Percentiles rank a stretch among this genome's conserved stretches.
phyloP scores from a whole-genome alignment of 2,113 vertebrate species.

The Carassius gibelio region DNA sequence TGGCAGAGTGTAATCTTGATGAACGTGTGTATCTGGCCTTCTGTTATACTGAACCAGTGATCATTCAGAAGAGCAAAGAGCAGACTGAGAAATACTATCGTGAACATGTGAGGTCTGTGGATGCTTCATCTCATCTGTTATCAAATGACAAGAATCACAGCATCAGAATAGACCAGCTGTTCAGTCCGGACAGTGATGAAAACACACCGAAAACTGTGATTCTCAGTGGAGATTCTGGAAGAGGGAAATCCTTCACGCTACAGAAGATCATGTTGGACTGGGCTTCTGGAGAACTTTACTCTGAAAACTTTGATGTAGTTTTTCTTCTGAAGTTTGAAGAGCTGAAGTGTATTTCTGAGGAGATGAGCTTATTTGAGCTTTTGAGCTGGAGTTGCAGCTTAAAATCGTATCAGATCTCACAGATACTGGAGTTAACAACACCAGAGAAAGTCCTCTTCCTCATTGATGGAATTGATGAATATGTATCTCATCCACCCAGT shows the following conservation, averaged over 20 bases:
- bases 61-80: constrained; percentile 33
- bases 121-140: background rate
- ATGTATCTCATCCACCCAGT: background rate
- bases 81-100: background rate
- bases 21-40: background rate
- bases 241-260: constrained; percentile 69
- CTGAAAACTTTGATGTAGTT: constrained; percentile 59
- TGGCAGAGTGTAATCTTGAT: constrained; percentile 4
- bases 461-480: constrained; percentile 65
- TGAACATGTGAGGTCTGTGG: background rate
- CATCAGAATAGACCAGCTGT: constrained; percentile 30
- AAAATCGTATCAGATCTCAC: fast-evolving
- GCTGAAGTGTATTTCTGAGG: background rate
- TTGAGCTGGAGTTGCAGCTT: constrained; percentile 41
- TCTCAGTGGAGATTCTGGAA: constrained; percentile 70
- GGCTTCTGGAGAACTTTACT: constrained; percentile 48
- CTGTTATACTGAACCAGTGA: constrained; percentile 27
- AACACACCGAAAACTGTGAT: constrained; percentile 52
- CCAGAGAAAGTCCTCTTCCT: constrained; percentile 66
- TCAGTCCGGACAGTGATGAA: constrained; percentile 5
- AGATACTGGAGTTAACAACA: constrained; percentile 45
- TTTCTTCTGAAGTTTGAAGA: constrained; percentile 70
- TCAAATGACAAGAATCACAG: background rate
- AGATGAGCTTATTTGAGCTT: constrained; percentile 58
- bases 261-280: constrained; percentile 71